Evolutionary conservation across 2,113 vertebrate species (phyloP), one percentile per base, ranked within the genome.

Genomic region (Ochotona princeps): DNA sequence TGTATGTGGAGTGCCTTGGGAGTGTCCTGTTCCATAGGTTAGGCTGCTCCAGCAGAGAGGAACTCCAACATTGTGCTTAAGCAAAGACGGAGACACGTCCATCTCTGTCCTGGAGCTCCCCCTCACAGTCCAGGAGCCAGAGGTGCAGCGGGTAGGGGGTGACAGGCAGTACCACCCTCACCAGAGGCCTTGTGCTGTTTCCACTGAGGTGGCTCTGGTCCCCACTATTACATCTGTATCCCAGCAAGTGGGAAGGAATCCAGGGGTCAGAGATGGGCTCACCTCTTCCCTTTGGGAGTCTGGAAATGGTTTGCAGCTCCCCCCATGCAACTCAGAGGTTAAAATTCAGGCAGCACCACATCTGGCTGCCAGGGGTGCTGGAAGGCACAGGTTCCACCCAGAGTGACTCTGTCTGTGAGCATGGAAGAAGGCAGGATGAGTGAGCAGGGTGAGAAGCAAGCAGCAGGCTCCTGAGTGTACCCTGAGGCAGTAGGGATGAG

Each of bases 141-240:
- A 2, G 20, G 60, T 44, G 38, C 38, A 44, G 38, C 6, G 38
- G 38, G 38, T 44, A 44, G 38, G 38, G 38, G 38, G 38, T 44
- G 38, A 44, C 38, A 44, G 15, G 18, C 17, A 44, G 35, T 13
- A 13, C 35, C 20, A 23, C 5, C 3, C n/a, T 49, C 82, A 67
- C 25, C 35, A 57, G 89, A 89, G 63, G 67, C 76, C 35, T 61
- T 11, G 25, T 5, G 8, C 32, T 44, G 20, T 12, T 32, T 60
- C n/a, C 26, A 35, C 0, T 0, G 1, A 5, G 38, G 38, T 44
- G 38, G 13, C 57, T 10, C 18, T 12, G 26, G 67, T n/a, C 25
- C 73, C 69, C 25, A 54, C 81, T 73, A 20, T 74, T 65, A n/a
- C 57, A 8, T 90, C 69, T 82, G 90, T 26, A 18, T 90, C 14